Evolutionary conservation across 2,113 vertebrate genomes (phyloP), one percentile per base, ranked within the genome.

Genomic region (Dascyllus trimaculatus): DNA sequence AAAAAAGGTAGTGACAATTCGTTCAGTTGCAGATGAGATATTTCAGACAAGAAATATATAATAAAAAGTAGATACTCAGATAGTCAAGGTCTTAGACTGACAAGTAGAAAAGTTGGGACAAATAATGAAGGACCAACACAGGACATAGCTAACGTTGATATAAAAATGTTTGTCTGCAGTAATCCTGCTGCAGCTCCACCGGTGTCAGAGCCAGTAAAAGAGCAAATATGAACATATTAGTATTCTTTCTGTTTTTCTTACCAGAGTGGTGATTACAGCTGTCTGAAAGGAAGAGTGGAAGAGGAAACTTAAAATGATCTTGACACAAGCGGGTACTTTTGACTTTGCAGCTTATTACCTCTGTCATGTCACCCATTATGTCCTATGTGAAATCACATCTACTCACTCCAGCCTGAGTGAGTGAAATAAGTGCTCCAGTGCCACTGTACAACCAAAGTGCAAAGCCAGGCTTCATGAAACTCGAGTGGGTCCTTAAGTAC

Each of bases 261-360:
- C 10, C 46, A 58, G 11, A 53, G 13, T 18, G 19, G 24, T 51
- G 45, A 81, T 40, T 45, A 2, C 19, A 56, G 21, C 14, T 35
- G 13, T 59, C 51, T 60, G 21, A 19, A 8, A 59, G 43, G 15
- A 40, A n/a, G 35, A 64, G 35, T 32, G 21, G 11, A 67, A 18
- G 3, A 45, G 24, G 43, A 53, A 62, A 60, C 11, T 3, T 26
- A 51, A 57, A 72, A 59, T 19, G 9, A 32, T 62, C 35, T 32
- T 57, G 49, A 76, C 57, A 66, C 66, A 11, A 60, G 35, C 2
- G n/a, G 35, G 13, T 69, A 68, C 18, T 62, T 56, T 49, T 49
- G 21, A 70, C 46, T 38, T 43, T 65, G 57, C 57, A 70, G 73
- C 15, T 63, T 67, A 68, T 72, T 71, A 61, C 24, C 57, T 72